Conservation (phyloP, 2,888 invertebrate species). For the Drosophila setosimentum region DNA sequence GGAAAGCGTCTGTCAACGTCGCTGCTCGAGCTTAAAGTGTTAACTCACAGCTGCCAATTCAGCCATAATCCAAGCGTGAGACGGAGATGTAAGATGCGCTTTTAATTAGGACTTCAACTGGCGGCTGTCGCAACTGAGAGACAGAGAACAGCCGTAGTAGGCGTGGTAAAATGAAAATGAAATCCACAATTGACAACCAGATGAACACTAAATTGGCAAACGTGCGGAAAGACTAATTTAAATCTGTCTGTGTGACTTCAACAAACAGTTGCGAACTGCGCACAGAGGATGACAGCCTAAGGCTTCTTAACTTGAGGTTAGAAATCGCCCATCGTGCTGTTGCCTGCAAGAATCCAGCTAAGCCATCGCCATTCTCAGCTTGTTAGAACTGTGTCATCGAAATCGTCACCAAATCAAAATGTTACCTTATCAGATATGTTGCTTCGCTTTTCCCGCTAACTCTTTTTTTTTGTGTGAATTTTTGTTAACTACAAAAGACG, state of each 20-base stretch:
- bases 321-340: slow-evolving; percentile 26
- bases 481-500: not conserved
- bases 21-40: slow-evolving; percentile 66
- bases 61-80: slow-evolving; percentile 50
- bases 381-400: slow-evolving; percentile 79
- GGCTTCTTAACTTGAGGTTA: slow-evolving; percentile 24
- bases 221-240: slow-evolving; percentile 77
- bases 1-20: slow-evolving; percentile 10
- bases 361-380: slow-evolving; percentile 35
- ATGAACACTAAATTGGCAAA: slow-evolving; percentile 47
- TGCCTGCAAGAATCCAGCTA: slow-evolving; percentile 25
- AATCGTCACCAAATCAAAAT: slow-evolving; percentile 42
- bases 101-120: slow-evolving; percentile 62
- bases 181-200: slow-evolving; percentile 40
- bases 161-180: slow-evolving; percentile 36
- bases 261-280: slow-evolving; percentile 24
- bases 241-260: slow-evolving; percentile 47
- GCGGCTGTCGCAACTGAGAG: slow-evolving; percentile 1
- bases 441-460: not conserved
- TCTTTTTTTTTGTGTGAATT: not conserved
- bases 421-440: slow-evolving; percentile 40
- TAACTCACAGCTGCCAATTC: slow-evolving; percentile 59
- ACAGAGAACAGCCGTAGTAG: slow-evolving; percentile 17
- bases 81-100: slow-evolving; percentile 55
- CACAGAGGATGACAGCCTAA: slow-evolving; percentile 5